These are phyloP conservation scores for Odontesthes bonariensis DNA, from an alignment of 2,113 vertebrate genomes.

Conservation along the genomic window DNA sequence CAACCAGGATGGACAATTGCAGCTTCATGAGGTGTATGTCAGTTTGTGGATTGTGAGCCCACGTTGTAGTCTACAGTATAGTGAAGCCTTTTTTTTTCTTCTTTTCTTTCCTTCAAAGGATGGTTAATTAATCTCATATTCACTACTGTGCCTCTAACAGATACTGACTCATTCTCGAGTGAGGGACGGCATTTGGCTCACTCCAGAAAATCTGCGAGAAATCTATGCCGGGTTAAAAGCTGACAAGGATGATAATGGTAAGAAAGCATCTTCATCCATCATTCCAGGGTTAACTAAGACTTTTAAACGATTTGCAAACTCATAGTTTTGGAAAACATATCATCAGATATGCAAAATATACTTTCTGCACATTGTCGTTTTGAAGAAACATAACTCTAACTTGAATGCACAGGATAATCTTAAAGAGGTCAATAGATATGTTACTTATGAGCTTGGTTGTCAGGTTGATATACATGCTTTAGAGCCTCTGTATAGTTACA, in stretches of 20 bases:
- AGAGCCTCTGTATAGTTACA: too few species aligned
- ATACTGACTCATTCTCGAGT: conserved; percentile 96
- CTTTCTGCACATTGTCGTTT: too few species aligned
- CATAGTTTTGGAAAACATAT: background rate
- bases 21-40: conserved; percentile 92
- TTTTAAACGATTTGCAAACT: background rate
- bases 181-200: conserved; percentile 96
- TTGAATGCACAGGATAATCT: too few species aligned
- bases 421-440: too few species aligned
- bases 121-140: conserved; percentile 28
- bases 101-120: background rate
- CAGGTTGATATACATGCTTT: too few species aligned
- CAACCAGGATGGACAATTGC: conserved; percentile 93
- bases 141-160: conserved; percentile 74
- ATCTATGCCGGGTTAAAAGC: conserved; percentile 94
- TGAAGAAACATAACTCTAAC: too few species aligned
- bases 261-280: conserved; percentile 18
- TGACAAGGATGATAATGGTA: conserved; percentile 91
- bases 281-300: background rate
- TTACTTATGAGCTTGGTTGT: too few species aligned
- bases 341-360: background rate
- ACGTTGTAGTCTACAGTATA: too few species aligned
- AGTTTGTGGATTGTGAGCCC: conserved; percentile 28
- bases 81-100: background rate
- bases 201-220: conserved; percentile 92